Conservation (phyloP, 2,797 vertebrate genomes). For the Gallinago stenura region DNA sequence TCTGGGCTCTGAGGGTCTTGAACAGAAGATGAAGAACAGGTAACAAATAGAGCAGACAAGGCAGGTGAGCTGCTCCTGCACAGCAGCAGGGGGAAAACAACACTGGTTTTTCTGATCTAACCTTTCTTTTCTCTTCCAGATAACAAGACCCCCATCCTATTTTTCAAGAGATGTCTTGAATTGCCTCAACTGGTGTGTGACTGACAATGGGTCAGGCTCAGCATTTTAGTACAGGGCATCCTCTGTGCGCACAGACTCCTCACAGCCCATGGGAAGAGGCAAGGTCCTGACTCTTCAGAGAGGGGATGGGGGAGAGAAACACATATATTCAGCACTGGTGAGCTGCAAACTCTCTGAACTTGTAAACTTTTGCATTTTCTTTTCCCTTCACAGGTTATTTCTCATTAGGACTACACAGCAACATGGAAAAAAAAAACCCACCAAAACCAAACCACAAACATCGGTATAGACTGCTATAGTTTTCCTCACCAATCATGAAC, state of each 20-base stretch:
- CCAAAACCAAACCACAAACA: neutral
- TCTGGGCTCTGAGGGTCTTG: neutral
- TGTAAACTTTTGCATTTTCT: neutral
- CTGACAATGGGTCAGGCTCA: neutral
- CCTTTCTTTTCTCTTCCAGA: neutral
- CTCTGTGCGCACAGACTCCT: rapidly evolving
- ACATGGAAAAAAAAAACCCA: neutral
- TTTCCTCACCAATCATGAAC: neutral
- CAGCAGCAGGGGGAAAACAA: neutral
- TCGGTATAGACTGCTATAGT: neutral
- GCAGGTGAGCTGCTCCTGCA: neutral
- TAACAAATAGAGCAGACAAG: neutral
- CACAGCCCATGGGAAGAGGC: neutral
- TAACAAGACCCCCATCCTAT: rapidly evolving
- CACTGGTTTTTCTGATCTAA: neutral
- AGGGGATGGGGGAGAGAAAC: neutral
- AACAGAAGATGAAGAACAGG: neutral
- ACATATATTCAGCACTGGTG: rapidly evolving
- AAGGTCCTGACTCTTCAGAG: rapidly evolving
- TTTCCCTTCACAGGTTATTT: neutral
- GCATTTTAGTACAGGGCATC: neutral
- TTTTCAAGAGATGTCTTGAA: neutral
- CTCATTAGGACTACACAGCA: neutral
- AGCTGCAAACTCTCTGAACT: neutral
- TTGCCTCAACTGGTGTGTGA: neutral